Evolutionary conservation across 2,797 vertebrate genomes (phyloP).

Genomic region (Sardinella longiceps): DNA sequence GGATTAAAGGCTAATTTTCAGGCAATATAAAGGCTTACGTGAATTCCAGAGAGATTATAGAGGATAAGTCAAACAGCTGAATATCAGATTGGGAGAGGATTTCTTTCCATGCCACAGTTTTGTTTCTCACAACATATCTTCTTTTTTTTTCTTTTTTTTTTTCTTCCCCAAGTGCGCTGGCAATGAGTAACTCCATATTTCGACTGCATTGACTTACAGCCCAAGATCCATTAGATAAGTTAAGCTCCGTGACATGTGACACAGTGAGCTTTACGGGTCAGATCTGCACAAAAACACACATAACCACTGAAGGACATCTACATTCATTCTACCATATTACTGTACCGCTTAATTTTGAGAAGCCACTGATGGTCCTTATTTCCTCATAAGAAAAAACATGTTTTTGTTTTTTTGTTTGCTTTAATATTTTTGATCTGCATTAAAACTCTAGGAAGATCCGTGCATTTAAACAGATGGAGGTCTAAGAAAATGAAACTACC

Average conservation of each 20-base stretch:
- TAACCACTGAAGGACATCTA: not conserved
- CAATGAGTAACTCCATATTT: slow-evolving; percentile 15
- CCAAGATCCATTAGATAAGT: slow-evolving; percentile 7
- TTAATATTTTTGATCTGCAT: not conserved
- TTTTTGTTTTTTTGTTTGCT: not conserved
- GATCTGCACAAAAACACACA: not conserved
- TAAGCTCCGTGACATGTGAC: not conserved
- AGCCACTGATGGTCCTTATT: not conserved
- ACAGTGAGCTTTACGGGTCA: not conserved
- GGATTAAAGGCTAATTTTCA: not conserved
- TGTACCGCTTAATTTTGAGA: not conserved
- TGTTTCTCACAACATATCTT: slow-evolving; percentile 45
- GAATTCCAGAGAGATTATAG: slow-evolving; percentile 8
- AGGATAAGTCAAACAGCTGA: slow-evolving; percentile 34
- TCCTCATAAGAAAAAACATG: not conserved
- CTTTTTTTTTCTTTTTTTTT: not conserved
- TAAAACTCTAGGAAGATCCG: not conserved
- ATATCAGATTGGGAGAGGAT: slow-evolving; percentile 50
- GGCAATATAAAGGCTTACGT: slow-evolving; percentile 11
- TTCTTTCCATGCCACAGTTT: slow-evolving; percentile 50
- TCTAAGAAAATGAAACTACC: not conserved
- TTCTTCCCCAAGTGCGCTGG: not conserved
- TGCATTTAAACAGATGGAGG: not conserved
- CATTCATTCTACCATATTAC: not conserved
- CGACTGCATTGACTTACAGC: not conserved